Base-by-base conservation (phyloP, 2,888 invertebrate species). In the Caenorhabditis panamensis region DNA sequence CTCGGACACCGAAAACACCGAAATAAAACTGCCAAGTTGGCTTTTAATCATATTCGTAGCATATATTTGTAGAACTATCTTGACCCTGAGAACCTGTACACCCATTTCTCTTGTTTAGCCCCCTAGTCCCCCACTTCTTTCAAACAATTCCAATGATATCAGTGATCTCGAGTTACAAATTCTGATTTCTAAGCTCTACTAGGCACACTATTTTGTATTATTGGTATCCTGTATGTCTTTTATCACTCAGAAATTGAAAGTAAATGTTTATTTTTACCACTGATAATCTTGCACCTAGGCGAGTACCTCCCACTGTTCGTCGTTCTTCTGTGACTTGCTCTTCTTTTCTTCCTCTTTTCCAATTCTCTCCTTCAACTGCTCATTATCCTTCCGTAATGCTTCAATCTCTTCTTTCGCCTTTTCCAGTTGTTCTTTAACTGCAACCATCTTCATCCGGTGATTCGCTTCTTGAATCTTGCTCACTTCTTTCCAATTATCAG, bases 1-100 rank as follows among this genome's bases (percentile, higher is more conserved):
- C 18, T 4, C 64, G 80, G 47, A 76, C 76, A 62, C 80, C 75
- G 24, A 80, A 71, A 71, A 79, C 79, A 20, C 79, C 79, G 47
- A 79, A 79, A 75, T 79, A 61, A 66, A n/a, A 18, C 18, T 31
- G 20, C 51, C 13, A 16, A 13, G 41, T 53, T 20, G n/a, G 20
- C 47, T 9, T 37, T n/a, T 51, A 49, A 49, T 49, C 49, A 49
- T 22, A 20, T 49, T 49, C 11, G 2, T 49, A 18, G 49, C 3
- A 20, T 13, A 41, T n/a, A 24, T 61, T 61, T 58, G 31, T 11
- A 26, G 37, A 26, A 66, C 24, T 41, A 11, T 54, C 37, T 53
- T 49, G 31, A 51, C 41, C 49, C 20, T 9, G 44, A 41, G 28
- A 56, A 22, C n/a, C 24, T 66, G 26, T 56, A 18, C 37, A 51